Base-by-base conservation (phyloP, 2,888 invertebrate species). In the Caenorhabditis uteleia region DNA sequence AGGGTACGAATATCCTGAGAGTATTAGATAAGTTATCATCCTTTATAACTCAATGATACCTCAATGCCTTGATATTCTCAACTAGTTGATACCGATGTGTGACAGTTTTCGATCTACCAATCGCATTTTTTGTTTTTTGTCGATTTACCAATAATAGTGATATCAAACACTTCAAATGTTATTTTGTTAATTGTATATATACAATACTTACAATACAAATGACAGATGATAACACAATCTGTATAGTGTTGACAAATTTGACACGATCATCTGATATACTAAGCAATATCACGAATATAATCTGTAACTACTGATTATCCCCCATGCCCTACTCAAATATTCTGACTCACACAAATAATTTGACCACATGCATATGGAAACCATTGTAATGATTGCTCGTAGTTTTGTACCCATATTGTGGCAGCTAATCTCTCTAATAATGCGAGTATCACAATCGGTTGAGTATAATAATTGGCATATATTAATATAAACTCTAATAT, bases 11-110 rank as follows among this genome's bases (percentile, higher is more conserved):
- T 27, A 65, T 65, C 38, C 64, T 61, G 53, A 16, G 42, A 25
- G 26, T 34, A 10, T 27, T 29, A 7, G 16, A 36, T n/a, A n/a
- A n/a, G n/a, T n/a, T n/a, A n/a, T n/a, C n/a, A n/a, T n/a, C n/a
- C n/a, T n/a, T n/a, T n/a, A n/a, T n/a, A 36, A 36, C 16, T 38
- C 4, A n/a, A n/a, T 27, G 33, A 33, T 29, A 64, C 64, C 58
- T 54, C 54, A 65, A 38, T 14, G 64, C 58, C 23, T 65, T 65
- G 18, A 65, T 54, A 33, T 65, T 65, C 38, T 65, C 64, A 2
- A 58, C 58, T 36, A 65, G 23, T 43, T 65, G 64, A 42, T 65
- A 65, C 25, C 64, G 44, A 12, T 53, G 45, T 0, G 64, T 65
- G 21, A 65, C 34, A 7, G 51, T n/a, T n/a, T n/a, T 51, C 6